phyloP scores from a whole-genome alignment of 2,113 vertebrate species.

The Pongo abelii region DNA sequence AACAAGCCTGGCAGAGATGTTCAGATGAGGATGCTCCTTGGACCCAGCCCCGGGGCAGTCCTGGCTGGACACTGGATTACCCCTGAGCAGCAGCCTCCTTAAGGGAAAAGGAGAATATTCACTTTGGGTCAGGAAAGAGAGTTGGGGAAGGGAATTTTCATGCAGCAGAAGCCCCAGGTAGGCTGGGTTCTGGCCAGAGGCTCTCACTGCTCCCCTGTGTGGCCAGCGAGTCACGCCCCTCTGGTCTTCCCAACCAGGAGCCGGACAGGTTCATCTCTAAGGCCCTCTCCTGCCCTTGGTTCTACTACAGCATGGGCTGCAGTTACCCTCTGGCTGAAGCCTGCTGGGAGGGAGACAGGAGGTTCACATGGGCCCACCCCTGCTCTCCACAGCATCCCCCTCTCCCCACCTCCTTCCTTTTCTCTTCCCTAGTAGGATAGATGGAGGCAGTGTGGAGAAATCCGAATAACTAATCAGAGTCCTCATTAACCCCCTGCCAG shows the following conservation, averaged over 20 bases:
- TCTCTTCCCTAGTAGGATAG: conserved; percentile 77
- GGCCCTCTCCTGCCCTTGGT: not conserved
- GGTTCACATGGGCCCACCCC: not conserved
- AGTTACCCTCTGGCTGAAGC: not conserved
- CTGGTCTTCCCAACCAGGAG: not conserved
- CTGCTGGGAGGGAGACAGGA: not conserved
- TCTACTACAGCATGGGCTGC: not conserved
- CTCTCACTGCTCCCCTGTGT: not conserved
- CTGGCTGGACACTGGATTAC: not conserved
- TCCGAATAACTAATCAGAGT: conserved; percentile 95
- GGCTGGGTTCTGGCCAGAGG: not conserved
- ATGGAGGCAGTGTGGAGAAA: conserved; percentile 83
- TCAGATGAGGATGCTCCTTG: not conserved
- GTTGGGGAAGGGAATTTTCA: not conserved
- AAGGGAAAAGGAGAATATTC: not conserved
- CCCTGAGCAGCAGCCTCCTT: not conserved
- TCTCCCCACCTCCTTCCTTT: conserved; percentile 16
- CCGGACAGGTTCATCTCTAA: not conserved
- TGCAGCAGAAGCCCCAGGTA: not conserved
- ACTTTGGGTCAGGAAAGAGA: not conserved
- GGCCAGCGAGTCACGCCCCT: not conserved
- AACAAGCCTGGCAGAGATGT: not conserved
- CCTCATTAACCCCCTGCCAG: conserved; percentile 94
- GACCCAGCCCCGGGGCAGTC: not conserved
- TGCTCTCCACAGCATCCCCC: not conserved